Evolutionary conservation across 2,888 invertebrate genomes (phyloP).

Genomic region (Pterostichus niger): DNA sequence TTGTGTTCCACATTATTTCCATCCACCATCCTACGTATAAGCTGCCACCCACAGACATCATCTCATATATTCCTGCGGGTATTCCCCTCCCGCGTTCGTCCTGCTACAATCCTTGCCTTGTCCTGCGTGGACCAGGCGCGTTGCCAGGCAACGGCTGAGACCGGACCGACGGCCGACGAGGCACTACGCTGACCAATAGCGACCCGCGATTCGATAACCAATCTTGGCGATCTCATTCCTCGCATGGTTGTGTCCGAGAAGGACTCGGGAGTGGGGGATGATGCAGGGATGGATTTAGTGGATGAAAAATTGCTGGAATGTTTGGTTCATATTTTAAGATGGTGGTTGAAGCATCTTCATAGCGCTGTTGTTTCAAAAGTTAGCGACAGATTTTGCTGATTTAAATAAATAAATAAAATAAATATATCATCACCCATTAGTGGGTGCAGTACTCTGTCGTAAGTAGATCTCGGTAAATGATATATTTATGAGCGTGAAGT

Average conservation of each 20-base stretch:
- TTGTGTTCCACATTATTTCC: neutral
- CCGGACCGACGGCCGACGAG: conserved; percentile 8
- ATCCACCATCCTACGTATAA: neutral
- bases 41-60: neutral
- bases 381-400: too few relatives aligned
- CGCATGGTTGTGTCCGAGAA: conserved; percentile 74
- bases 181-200: conserved; percentile 24
- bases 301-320: neutral
- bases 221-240: conserved; percentile 77
- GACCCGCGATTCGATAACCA: conserved; percentile 73
- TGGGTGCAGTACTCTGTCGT: too few relatives aligned
- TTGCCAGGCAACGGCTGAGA: conserved; percentile 57
- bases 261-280: neutral
- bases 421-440: too few relatives aligned
- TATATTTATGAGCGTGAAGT: too few relatives aligned
- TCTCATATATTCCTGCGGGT: neutral
- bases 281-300: neutral
- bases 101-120: conserved; percentile 30
- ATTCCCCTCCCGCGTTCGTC: neutral
- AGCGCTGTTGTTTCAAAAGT: too few relatives aligned
- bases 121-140: conserved; percentile 42
- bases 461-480: too few relatives aligned
- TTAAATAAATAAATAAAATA: too few relatives aligned
- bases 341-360: too few relatives aligned
- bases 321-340: too few relatives aligned